A percentile compares a stretch with the other conserved stretches of the same genome.
These are phyloP conservation scores for Chaetodon auriga DNA, from an alignment of 2,113 vertebrate species.

Conservation along the genomic window DNA sequence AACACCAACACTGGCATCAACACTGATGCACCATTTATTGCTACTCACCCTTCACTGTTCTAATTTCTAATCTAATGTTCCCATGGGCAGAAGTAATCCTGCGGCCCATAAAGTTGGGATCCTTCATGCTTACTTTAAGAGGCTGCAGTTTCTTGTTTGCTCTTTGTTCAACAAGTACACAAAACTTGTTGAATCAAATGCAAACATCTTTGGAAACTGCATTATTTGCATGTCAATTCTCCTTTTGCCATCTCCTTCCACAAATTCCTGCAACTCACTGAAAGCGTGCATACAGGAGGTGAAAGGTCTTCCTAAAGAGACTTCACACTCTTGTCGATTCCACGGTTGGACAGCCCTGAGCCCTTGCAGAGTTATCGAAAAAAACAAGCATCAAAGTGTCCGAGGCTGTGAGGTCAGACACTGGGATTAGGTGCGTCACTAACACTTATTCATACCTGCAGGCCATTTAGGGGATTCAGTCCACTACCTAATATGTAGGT, in stretches of 20 bases:
- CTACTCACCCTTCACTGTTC: not conserved
- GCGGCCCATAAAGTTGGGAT: not conserved
- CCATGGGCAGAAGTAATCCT: not conserved
- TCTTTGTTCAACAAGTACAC: not conserved
- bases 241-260: slow-evolving; percentile 6
- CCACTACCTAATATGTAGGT: slow-evolving; percentile 12
- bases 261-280: not conserved
- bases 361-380: slow-evolving; percentile 34
- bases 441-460: slow-evolving; percentile 41
- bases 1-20: not conserved
- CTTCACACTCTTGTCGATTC: slow-evolving; percentile 9
- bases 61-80: not conserved
- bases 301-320: slow-evolving; percentile 32
- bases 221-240: not conserved
- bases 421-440: slow-evolving; percentile 50
- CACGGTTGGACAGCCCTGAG: slow-evolving; percentile 39
- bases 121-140: not conserved
- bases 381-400: slow-evolving; percentile 53
- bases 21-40: not conserved
- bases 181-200: slow-evolving; percentile 10
- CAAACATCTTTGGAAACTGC: not conserved
- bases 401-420: slow-evolving; percentile 36
- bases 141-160: not conserved
- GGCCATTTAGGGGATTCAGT: slow-evolving; percentile 23
- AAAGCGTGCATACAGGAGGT: slow-evolving; percentile 28